These are phyloP conservation scores for Lasiurus borealis DNA, from an alignment of 2,113 vertebrate genomes.

Conservation along the genomic window DNA sequence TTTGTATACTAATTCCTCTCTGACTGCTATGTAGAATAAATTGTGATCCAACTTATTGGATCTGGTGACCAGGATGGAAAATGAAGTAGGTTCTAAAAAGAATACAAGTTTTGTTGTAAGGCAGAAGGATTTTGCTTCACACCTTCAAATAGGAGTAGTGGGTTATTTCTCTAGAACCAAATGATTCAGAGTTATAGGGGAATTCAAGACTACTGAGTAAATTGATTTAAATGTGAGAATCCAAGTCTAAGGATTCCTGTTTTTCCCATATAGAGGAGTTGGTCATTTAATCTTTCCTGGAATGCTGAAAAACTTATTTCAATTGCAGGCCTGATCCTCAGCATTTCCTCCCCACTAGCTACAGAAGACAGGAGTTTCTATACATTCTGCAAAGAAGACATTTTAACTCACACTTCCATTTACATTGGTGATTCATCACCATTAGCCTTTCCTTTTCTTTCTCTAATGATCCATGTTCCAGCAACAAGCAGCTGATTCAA, in stretches of 20 bases:
- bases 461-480: background rate
- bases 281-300: background rate
- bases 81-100: background rate
- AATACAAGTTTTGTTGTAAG: background rate
- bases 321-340: background rate
- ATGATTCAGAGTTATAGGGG: background rate
- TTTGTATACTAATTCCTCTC: background rate
- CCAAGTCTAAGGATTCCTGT: background rate
- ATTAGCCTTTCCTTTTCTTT: background rate
- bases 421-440: background rate
- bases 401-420: background rate
- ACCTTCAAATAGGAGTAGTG: background rate
- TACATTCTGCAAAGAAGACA: background rate
- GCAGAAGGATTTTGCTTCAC: background rate
- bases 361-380: background rate
- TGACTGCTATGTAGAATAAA: background rate
- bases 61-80: background rate
- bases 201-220: background rate
- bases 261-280: background rate
- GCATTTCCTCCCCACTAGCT: background rate
- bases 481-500: background rate
- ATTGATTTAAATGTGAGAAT: background rate
- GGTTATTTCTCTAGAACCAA: background rate
- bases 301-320: background rate
- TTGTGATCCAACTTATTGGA: background rate